Conservation (phyloP, 2,797 vertebrate species). For the Xenentodon cancila region DNA sequence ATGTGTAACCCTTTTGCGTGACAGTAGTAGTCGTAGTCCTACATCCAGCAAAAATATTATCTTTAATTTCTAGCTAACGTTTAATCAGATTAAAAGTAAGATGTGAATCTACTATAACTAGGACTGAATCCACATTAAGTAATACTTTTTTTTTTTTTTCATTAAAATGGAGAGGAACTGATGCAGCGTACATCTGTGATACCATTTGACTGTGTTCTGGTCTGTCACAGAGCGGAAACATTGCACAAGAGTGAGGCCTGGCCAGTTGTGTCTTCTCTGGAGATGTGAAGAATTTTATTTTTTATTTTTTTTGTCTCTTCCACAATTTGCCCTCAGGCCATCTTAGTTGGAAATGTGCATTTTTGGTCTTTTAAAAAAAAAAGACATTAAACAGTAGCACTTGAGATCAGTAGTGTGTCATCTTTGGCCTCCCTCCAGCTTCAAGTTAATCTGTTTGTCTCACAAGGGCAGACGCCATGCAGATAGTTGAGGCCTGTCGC, state of each 20-base stretch:
- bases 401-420: slow-evolving; percentile 70
- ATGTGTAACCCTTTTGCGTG: slow-evolving; percentile 53
- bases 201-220: slow-evolving; percentile 38
- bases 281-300: slow-evolving; percentile 59
- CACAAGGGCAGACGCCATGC: slow-evolving; percentile 62
- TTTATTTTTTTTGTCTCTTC: slow-evolving; percentile 22
- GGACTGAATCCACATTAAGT: not conserved
- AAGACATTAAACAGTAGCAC: slow-evolving; percentile 57
- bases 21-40: slow-evolving; percentile 42
- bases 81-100: slow-evolving; percentile 18
- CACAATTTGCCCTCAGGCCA: slow-evolving; percentile 44
- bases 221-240: slow-evolving; percentile 57
- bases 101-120: not conserved
- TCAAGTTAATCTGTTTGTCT: slow-evolving; percentile 56
- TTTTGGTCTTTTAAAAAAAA: slow-evolving; percentile 28
- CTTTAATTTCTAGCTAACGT: slow-evolving; percentile 30
- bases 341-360: slow-evolving; percentile 69
- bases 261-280: slow-evolving; percentile 58
- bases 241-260: slow-evolving; percentile 36
- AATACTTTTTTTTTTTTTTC: slow-evolving; percentile 1
- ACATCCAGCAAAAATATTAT: slow-evolving; percentile 47
- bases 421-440: slow-evolving; percentile 71
- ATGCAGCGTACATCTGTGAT: slow-evolving; percentile 51
- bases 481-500: slow-evolving; percentile 68
- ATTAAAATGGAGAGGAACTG: slow-evolving; percentile 12